Evolutionary conservation across 1,140 invertebrate genomes (phyloP).

Genomic region (Riptortus pedestris): DNA sequence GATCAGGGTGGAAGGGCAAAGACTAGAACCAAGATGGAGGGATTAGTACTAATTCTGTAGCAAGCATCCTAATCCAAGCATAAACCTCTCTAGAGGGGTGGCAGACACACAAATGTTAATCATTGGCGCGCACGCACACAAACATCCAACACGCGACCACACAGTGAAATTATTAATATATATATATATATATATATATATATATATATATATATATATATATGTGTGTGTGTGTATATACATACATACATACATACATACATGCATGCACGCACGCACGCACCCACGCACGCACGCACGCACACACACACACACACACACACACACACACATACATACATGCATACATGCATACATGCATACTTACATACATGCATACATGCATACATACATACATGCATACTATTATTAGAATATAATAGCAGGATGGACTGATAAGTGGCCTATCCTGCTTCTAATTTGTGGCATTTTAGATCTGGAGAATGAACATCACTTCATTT

Average conservation of each 20-base stretch:
- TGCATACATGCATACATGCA: not conserved
- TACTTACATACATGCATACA: not conserved
- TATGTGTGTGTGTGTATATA: not conserved
- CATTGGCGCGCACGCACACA: not conserved
- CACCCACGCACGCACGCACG: not conserved
- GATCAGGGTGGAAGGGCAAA: too few relatives aligned
- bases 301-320: constrained; percentile 4
- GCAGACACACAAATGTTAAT: not conserved
- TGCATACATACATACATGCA: not conserved
- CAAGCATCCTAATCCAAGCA: too few relatives aligned
- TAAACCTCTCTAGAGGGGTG: too few relatives aligned
- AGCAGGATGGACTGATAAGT: too few relatives aligned
- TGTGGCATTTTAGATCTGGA: too few relatives aligned
- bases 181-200: too few relatives aligned
- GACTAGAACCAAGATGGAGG: too few relatives aligned
- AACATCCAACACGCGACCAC: not conserved
- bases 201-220: not conserved
- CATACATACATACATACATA: not conserved
- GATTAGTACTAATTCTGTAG: too few relatives aligned
- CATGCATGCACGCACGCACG: constrained; percentile 4
- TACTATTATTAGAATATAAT: too few relatives aligned
- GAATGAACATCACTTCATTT: too few relatives aligned
- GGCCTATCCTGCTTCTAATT: too few relatives aligned
- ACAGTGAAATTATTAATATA: too few relatives aligned
- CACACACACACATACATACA: not conserved